phyloP scores from a whole-genome alignment of 2,113 vertebrate genomes.

The Phocoena sinus region DNA sequence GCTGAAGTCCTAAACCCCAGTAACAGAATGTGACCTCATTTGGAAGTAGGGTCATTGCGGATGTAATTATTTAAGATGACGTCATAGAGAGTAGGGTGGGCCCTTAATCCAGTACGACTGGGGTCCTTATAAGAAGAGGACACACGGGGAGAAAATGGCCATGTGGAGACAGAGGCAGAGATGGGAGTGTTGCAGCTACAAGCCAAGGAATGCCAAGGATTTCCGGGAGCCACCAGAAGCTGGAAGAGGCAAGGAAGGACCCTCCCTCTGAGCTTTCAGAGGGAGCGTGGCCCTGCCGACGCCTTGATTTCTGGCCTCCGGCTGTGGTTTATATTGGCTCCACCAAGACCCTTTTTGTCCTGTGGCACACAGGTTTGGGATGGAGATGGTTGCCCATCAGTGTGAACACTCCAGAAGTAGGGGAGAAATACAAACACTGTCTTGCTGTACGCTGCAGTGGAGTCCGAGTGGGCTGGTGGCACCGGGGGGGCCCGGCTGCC shows the following conservation, averaged over 20 bases:
- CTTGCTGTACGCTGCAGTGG: fast-evolving
- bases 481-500: fast-evolving
- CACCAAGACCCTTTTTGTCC: background rate
- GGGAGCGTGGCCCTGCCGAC: background rate
- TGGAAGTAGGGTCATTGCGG: background rate
- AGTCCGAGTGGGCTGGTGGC: too few species aligned
- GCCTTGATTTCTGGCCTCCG: background rate
- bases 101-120: background rate
- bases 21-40: background rate
- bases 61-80: background rate
- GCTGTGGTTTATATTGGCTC: background rate
- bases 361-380: background rate
- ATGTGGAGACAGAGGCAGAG: background rate
- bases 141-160: fast-evolving
- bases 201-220: background rate
- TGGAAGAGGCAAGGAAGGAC: background rate
- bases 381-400: too few species aligned
- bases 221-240: background rate
- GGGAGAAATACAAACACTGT: background rate
- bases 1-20: background rate
- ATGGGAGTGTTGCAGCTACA: fast-evolving
- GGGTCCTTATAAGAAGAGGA: background rate
- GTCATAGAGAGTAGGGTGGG: background rate
- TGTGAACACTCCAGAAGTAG: background rate
- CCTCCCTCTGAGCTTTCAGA: background rate